Base-by-base conservation (phyloP, 1,140 invertebrate species). In the Sinella curviseta region DNA sequence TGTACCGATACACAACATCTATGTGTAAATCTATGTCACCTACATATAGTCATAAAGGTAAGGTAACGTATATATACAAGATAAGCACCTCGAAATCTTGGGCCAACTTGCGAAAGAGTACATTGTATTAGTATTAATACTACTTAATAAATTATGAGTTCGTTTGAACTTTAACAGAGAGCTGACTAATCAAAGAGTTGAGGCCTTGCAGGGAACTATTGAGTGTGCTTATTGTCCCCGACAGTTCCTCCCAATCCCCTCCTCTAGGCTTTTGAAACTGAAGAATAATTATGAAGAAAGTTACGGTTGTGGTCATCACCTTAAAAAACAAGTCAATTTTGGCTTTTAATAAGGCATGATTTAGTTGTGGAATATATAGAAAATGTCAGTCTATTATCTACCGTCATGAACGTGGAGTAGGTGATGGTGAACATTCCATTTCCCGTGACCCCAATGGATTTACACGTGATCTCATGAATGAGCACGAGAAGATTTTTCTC, bases 321-420 rank as follows among this genome's bases (percentile, higher is more conserved):
- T 60, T 8, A 48, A 48, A 48, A 8, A 48, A 17, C 39, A 48
- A 8, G 39, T 48, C 39, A 4, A 48, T 48, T 48, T 48, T 48
- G 39, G 4, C 39, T 48, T 8, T 48, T 48, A 17, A 8, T 48
- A 4, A 8, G 39, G 8, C 55, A 24, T 12, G 24, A 14, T 17
- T 60, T 60, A 60, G 8, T 60, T 14, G 55, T 3, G 14, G 12
- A 60, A 60, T 17, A 24, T 60, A 24, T 4, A 60, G 24, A 12
- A 3, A n/a, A n/a, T n/a, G n/a, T n/a, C n/a, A n/a, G n/a, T n/a
- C n/a, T n/a, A n/a, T n/a, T n/a, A n/a, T n/a, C n/a, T 70, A 70
- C 65, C 65, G 65, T 70, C 65, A 70, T 70, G n/a, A 70, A 70
- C 12, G 65, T 70, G 14, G 65, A 70, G 30, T 70, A 70, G 3